Conservation (phyloP, 64 coral and sea anemone species). For the Stylophora pistillata region DNA sequence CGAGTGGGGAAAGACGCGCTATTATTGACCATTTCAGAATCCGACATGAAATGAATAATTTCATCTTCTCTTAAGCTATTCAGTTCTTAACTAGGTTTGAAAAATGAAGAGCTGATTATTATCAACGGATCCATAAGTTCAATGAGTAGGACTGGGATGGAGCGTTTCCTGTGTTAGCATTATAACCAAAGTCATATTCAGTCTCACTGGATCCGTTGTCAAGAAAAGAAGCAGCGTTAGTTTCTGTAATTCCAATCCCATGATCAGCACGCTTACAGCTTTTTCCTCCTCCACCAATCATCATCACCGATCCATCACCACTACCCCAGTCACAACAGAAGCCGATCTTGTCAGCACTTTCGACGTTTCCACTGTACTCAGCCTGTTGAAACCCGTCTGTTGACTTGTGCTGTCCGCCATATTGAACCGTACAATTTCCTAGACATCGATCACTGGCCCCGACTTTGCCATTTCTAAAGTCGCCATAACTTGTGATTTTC, state of each 20-base stretch:
- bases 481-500: not conserved
- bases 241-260: not conserved
- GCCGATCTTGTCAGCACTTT: not conserved
- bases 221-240: not conserved
- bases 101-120: no score
- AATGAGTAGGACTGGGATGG: not conserved
- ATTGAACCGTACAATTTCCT: not conserved
- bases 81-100: no score
- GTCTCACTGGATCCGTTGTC: not conserved
- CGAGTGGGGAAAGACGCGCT: no score
- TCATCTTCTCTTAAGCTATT: no score
- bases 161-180: not conserved
- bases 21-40: no score
- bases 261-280: not conserved
- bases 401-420: slow-evolving; percentile 3
- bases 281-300: slow-evolving; percentile 5
- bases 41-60: no score
- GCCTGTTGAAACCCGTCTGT: slow-evolving; percentile 12
- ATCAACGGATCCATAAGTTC: not conserved
- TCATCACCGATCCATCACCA: not conserved
- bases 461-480: slow-evolving; percentile 1
- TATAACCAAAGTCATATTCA: not conserved
- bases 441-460: not conserved
- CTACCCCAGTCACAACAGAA: not conserved
- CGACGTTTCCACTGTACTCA: not conserved